Evolutionary conservation across 2,113 vertebrate species (phyloP).

Genomic region (Vimba vimba): DNA sequence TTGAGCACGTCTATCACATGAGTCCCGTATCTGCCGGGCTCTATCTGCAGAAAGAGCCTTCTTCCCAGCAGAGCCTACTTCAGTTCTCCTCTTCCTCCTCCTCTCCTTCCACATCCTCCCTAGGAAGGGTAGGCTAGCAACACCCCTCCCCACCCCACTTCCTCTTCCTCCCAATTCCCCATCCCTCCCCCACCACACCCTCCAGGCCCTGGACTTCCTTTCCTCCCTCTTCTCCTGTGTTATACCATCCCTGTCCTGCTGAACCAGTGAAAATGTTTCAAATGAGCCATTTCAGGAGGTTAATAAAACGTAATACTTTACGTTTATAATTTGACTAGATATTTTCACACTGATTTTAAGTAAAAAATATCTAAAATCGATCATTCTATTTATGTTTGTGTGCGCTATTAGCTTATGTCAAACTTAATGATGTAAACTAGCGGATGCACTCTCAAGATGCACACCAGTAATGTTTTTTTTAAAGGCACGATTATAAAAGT

Average conservation of each 20-base stretch:
- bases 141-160: conserved; percentile 45
- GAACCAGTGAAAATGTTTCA: not conserved
- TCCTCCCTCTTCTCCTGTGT: conserved; percentile 37
- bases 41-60: conserved; percentile 84
- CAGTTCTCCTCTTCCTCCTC: conserved; percentile 80
- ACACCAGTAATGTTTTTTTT: too few species aligned
- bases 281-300: not conserved
- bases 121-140: conserved; percentile 86
- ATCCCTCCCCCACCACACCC: conserved; percentile 26
- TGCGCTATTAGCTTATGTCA: not conserved
- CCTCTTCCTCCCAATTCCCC: conserved; percentile 6
- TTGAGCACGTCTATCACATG: conserved; percentile 87
- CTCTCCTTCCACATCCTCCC: conserved; percentile 83
- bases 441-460: too few species aligned
- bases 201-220: conserved; percentile 46
- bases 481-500: too few species aligned
- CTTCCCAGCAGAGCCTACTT: conserved; percentile 74
- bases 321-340: too few species aligned
- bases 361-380: not conserved
- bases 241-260: conserved; percentile 8
- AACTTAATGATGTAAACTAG: not conserved
- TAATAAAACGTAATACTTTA: not conserved
- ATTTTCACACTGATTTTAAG: too few species aligned
- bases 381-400: not conserved
- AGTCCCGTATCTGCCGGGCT: conserved; percentile 80